A percentile compares a stretch with the other conserved stretches of the same genome.
Evolutionary conservation across 2,113 vertebrate genomes (phyloP).

Genomic region (Propithecus coquereli): DNA sequence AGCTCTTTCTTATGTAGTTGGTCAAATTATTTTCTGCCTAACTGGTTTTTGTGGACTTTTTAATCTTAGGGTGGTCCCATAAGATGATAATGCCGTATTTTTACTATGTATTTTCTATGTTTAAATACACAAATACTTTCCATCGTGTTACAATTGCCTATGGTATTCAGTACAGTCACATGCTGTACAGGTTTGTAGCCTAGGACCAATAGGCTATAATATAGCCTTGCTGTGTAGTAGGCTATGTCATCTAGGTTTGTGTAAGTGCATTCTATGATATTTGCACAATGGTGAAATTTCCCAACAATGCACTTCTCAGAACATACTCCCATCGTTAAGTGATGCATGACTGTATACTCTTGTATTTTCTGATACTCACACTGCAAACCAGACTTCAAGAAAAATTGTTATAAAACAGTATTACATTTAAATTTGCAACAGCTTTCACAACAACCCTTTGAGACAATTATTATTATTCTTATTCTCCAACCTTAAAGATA

Average conservation of each 20-base stretch:
- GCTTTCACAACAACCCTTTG: constrained; percentile 5
- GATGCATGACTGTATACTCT: neutral
- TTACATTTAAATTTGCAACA: constrained; percentile 43
- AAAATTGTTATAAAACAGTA: constrained; percentile 40
- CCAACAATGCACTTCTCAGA: neutral
- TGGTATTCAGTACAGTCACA: neutral
- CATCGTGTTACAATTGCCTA: neutral
- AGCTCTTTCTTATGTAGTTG: neutral
- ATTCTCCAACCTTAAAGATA: neutral
- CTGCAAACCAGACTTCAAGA: neutral
- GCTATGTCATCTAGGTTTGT: neutral
- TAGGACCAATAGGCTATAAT: neutral
- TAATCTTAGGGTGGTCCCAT: neutral
- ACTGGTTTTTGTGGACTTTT: constrained; percentile 15
- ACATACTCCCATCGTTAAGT: neutral
- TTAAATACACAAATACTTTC: neutral
- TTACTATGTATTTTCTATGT: neutral
- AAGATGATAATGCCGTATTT: neutral
- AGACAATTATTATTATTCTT: neutral
- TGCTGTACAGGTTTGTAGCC: neutral
- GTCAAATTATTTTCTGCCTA: constrained; percentile 33
- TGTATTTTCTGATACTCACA: neutral
- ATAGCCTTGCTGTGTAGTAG: neutral
- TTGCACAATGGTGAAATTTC: neutral
- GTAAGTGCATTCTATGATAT: neutral